These are phyloP conservation scores for Luidia sarsii DNA, from an alignment of 53 echinoderm and acorn worm genomes.

Conservation along the genomic window DNA sequence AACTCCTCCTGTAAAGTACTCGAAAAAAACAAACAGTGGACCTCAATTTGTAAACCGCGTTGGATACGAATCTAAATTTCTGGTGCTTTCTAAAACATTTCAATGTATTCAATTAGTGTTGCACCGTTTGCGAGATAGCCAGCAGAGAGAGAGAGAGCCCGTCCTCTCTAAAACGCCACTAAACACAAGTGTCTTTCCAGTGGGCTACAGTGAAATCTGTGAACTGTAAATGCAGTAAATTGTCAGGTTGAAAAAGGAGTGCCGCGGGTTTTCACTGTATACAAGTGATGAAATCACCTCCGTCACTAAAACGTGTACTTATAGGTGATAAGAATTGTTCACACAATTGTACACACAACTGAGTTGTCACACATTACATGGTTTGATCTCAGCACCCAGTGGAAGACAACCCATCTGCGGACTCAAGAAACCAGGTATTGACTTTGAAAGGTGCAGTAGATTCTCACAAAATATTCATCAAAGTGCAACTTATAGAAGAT, in stretches of 20 bases:
- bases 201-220: too few species aligned
- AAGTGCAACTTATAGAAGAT: conserved; percentile 40
- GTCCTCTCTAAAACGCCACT: background rate
- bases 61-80: background rate
- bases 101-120: background rate
- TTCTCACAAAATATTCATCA: too few species aligned
- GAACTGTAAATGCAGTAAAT: too few species aligned
- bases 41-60: background rate
- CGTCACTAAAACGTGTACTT: background rate
- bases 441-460: too few species aligned
- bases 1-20: background rate
- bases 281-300: background rate
- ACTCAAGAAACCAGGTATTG: too few species aligned
- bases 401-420: too few species aligned
- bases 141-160: too few species aligned
- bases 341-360: too few species aligned
- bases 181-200: conserved; percentile 41
- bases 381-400: too few species aligned
- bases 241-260: background rate
- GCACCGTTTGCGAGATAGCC: too few species aligned
- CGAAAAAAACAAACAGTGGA: background rate
- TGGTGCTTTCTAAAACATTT: conserved; percentile 26
- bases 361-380: too few species aligned
- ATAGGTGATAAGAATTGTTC: too few species aligned
- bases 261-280: conserved; percentile 1